These are phyloP conservation scores for Falco biarmicus DNA, from an alignment of 2,797 vertebrate genomes.

Conservation along the genomic window DNA sequence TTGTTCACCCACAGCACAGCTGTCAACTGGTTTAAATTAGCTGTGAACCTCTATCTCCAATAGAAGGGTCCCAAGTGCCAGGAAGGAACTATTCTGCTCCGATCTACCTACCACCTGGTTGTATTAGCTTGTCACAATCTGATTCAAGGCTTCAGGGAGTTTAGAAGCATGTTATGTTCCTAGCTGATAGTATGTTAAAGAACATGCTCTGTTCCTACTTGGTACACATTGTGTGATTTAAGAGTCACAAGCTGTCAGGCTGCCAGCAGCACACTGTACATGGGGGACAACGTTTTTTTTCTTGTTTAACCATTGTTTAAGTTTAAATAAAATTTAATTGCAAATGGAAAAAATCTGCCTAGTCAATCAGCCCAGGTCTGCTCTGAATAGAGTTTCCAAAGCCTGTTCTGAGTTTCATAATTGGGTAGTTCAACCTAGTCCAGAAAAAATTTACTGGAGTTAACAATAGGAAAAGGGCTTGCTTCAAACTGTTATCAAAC, in stretches of 20 bases:
- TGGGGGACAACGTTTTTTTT: not conserved
- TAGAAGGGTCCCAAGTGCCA: not conserved
- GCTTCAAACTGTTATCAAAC: not conserved
- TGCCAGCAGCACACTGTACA: conserved; percentile 15
- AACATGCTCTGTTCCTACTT: not conserved
- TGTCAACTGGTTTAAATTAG: not conserved
- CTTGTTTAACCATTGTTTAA: conserved; percentile 1
- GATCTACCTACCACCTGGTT: not conserved
- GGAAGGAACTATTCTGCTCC: not conserved
- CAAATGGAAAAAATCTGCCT: conserved; percentile 18
- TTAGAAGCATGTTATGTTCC: not conserved
- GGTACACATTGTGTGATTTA: not conserved
- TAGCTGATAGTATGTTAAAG: not conserved
- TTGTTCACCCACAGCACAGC: not conserved
- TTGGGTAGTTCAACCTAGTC: not conserved
- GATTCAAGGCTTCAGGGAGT: not conserved
- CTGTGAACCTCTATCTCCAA: not conserved
- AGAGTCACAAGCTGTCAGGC: not conserved
- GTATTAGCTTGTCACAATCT: not conserved
- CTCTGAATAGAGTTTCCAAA: conserved; percentile 3
- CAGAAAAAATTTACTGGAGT: not conserved
- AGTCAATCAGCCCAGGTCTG: not conserved
- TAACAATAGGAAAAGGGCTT: not conserved
- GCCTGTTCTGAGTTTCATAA: not conserved
- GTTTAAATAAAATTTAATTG: conserved; percentile 44